These are phyloP conservation scores for Polymixis lichenea DNA, from an alignment of 2,888 invertebrate species.

Conservation along the genomic window DNA sequence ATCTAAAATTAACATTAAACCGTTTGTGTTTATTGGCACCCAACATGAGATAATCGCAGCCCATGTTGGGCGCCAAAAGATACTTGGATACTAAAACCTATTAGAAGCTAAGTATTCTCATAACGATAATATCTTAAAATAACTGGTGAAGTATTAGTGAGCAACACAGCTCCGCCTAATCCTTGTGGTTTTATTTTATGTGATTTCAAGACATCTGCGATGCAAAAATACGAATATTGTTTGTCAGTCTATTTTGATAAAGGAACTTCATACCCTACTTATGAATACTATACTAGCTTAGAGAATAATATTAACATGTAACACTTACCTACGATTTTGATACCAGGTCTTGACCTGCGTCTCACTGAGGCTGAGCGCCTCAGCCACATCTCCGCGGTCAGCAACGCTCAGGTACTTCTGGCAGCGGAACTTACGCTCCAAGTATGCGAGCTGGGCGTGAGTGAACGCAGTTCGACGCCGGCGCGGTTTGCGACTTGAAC, in stretches of 20 bases:
- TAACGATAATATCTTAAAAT: not conserved
- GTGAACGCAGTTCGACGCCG: constrained; percentile 97
- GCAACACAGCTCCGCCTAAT: not conserved
- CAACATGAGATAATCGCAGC: not conserved
- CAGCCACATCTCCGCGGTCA: constrained; percentile 97
- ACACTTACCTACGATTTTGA: constrained; percentile 94
- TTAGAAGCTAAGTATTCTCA: not conserved
- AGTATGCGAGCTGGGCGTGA: constrained; percentile 97
- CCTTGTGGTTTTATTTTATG: not conserved
- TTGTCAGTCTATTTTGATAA: too few species aligned
- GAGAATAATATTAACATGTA: not conserved
- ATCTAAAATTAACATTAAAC: too few species aligned
- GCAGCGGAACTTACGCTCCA: constrained; percentile 97
- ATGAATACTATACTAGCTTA: not conserved
- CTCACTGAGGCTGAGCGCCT: constrained; percentile 96
- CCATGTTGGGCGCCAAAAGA: constrained; percentile 13
- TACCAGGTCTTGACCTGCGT: constrained; percentile 99
- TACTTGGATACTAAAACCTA: not conserved
- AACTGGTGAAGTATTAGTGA: not conserved
- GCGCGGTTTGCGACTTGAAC: constrained; percentile 94
- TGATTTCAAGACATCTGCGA: not conserved
- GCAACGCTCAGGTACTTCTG: constrained; percentile 98
- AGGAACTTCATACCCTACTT: too few species aligned
- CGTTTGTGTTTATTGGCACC: not conserved
- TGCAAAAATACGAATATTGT: too few species aligned